Evolutionary conservation across 1,140 invertebrate genomes (phyloP).

Genomic region (Drosophila lowei): DNA sequence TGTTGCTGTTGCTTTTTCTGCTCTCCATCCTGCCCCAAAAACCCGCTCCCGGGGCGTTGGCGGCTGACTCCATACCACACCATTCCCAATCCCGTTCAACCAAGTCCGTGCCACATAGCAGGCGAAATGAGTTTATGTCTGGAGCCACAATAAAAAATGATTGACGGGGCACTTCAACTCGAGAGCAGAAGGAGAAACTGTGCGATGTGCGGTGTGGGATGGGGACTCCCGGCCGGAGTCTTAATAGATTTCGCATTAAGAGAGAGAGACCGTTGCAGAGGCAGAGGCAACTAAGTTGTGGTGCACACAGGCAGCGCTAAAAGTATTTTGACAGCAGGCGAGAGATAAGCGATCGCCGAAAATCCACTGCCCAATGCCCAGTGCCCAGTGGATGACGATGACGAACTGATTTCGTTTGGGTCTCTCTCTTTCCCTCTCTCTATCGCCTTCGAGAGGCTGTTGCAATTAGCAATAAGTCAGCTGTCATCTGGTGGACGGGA

Average conservation of each 20-base stretch:
- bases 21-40: constrained; percentile 11
- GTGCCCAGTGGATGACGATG: constrained; percentile 38
- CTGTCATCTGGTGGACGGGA: constrained; percentile 51
- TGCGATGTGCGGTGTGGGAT: not conserved
- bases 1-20: too few species aligned
- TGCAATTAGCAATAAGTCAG: constrained; percentile 81
- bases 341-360: constrained; percentile 72
- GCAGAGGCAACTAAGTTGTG: constrained; percentile 36
- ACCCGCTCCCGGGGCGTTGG: constrained; percentile 64
- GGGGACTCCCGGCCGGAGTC: constrained; percentile 8
- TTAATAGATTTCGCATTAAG: constrained; percentile 69
- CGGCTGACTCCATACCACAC: constrained; percentile 28
- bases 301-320: constrained; percentile 58
- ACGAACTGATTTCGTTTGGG: constrained; percentile 73
- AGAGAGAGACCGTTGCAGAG: constrained; percentile 16
- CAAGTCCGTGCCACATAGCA: constrained; percentile 54
- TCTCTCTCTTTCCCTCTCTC: constrained; percentile 14
- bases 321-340: constrained; percentile 76
- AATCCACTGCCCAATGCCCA: constrained; percentile 1
- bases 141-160: constrained; percentile 79
- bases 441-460: constrained; percentile 37
- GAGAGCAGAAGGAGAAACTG: constrained; percentile 46
- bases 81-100: not conserved
- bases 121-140: constrained; percentile 79
- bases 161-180: constrained; percentile 75